Evolutionary conservation across 2,797 vertebrate genomes (phyloP), one percentile per base, ranked within the genome.

Genomic region (Nasua narica): DNA sequence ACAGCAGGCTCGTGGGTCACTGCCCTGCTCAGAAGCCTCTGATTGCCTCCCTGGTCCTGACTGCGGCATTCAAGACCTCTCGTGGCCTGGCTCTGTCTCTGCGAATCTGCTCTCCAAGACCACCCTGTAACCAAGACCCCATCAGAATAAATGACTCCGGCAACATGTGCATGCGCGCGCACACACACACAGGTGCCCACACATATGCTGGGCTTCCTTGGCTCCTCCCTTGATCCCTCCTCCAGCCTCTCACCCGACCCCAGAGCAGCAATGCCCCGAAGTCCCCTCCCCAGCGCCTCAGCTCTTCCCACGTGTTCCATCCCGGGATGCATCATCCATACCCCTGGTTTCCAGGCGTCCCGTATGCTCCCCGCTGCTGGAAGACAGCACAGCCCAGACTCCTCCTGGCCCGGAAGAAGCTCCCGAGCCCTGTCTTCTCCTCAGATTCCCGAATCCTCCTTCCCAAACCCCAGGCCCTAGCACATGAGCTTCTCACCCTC

Each of bases 61-160:
- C 7, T 27, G 19, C 23, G 13, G 29, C 35, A 43, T 10, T 67
- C 35, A 35, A 35, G 83, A 58, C 13, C 60, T 32, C 62, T 76
- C 18, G 0, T 2, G 14, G 60, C 70, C 3, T 5, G 50, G 79
- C 29, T 25, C 27, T 1, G 4, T 29, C 46, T 79, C 72, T 25
- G 58, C 35, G 48, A n/a, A 74, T 50, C 67, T 52, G 40, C 32
- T 43, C 67, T 16, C 54, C 1, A 1, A 13, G 37, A 46, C 32
- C 27, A 16, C 35, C 74, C 27, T 4, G 37, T 8, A 56, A n/a
- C 0, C 4, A 6, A 9, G 8, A 12, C 4, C 0, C 52, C 0
- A 5, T 25, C 32, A 18, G 43, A 48, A 35, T 48, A 43, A 56
- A 25, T 16, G 0, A 4, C 21, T 12, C 21, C 35, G 0, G 0